Evolutionary conservation across 2,797 vertebrate genomes (phyloP).

Genomic region (Hydrocynus forskahlii): DNA sequence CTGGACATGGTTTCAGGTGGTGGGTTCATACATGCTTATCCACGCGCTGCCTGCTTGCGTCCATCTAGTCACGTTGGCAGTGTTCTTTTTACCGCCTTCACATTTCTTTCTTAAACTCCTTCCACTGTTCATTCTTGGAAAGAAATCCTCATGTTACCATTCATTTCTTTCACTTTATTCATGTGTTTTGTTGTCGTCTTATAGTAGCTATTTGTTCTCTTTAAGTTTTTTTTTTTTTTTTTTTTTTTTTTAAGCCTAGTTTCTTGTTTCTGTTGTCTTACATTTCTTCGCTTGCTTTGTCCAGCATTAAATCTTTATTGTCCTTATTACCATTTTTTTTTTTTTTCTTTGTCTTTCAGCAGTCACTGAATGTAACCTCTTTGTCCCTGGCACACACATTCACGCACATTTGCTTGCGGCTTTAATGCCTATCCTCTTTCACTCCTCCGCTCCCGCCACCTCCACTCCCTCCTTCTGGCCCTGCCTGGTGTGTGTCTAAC

Average conservation of each 20-base stretch:
- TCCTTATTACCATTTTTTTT: slow-evolving; percentile 4
- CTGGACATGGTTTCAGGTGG: slow-evolving; percentile 40
- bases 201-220: not conserved
- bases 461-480: slow-evolving; percentile 59
- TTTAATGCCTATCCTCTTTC: slow-evolving; percentile 46
- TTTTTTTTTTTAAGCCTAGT: not conserved
- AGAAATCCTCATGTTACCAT: not conserved
- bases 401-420: slow-evolving; percentile 55
- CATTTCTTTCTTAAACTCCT: slow-evolving; percentile 39
- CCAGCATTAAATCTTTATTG: slow-evolving; percentile 3
- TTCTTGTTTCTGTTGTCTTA: not conserved
- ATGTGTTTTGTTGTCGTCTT: not conserved
- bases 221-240: not conserved
- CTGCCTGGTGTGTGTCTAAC: slow-evolving; percentile 82
- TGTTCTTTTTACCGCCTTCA: slow-evolving; percentile 24
- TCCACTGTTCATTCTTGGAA: slow-evolving; percentile 2
- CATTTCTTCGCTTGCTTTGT: not conserved
- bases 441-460: slow-evolving; percentile 39
- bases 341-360: slow-evolving; percentile 4
- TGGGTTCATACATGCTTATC: slow-evolving; percentile 46
- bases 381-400: not conserved
- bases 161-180: slow-evolving; percentile 1
- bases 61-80: slow-evolving; percentile 1
- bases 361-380: not conserved
- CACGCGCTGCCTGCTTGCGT: slow-evolving; percentile 49